Percentiles rank a stretch among this genome's conserved stretches.
Conservation (phyloP, 2,888 invertebrate genomes). For the Lordiphosa andalusiaca region DNA sequence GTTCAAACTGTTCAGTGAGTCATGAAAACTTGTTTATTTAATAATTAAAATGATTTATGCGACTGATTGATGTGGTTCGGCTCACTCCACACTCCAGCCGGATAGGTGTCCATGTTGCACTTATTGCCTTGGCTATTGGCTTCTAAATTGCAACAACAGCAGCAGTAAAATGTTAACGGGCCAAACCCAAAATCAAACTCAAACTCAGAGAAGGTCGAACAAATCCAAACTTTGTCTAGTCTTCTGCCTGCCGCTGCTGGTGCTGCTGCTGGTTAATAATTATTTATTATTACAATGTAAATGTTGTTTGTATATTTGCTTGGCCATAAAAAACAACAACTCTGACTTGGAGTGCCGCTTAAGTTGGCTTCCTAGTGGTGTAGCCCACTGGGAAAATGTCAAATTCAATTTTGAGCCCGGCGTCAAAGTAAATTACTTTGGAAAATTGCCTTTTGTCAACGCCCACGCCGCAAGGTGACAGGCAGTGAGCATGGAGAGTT, state of each 20-base stretch:
- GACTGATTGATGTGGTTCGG: slow-evolving; percentile 65
- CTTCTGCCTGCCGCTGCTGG: slow-evolving; percentile 5
- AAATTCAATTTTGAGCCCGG: slow-evolving; percentile 65
- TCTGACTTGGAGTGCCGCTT: slow-evolving; percentile 10
- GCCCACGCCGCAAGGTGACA: slow-evolving; percentile 34
- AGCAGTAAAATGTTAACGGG: slow-evolving; percentile 19
- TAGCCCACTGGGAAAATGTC: slow-evolving; percentile 54
- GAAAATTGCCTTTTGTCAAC: slow-evolving; percentile 61
- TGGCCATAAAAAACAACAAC: not conserved
- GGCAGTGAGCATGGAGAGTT: not conserved
- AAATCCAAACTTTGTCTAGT: slow-evolving; percentile 6
- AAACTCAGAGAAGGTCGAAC: slow-evolving; percentile 44
- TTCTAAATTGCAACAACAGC: slow-evolving; percentile 27
- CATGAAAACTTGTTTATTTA: slow-evolving; percentile 60
- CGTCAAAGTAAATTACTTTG: slow-evolving; percentile 62
- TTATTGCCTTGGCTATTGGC: slow-evolving; percentile 42
- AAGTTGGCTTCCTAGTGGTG: slow-evolving; percentile 61
- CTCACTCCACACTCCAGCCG: slow-evolving; percentile 7
- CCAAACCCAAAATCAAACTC: slow-evolving; percentile 37
- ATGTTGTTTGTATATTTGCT: slow-evolving; percentile 8
- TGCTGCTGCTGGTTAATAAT: slow-evolving; percentile 1
- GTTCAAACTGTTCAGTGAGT: slow-evolving; percentile 2
- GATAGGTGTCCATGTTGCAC: slow-evolving; percentile 55
- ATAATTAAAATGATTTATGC: slow-evolving; percentile 74
- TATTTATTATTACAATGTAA: slow-evolving; percentile 13